These are phyloP conservation scores for Drosophila multiciliata DNA, from an alignment of 2,888 invertebrate genomes.

Conservation along the genomic window DNA sequence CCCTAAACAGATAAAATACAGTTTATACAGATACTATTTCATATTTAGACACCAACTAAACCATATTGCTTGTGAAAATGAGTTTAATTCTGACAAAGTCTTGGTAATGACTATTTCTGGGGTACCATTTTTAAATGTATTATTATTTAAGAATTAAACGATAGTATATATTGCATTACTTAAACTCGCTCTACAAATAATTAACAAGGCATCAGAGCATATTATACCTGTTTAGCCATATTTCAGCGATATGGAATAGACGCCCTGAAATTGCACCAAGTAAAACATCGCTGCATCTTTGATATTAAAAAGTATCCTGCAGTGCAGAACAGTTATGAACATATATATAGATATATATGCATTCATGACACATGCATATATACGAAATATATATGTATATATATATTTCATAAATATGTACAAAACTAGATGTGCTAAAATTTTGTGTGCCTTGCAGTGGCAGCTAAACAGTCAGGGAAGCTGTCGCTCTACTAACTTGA, in stretches of 20 bases:
- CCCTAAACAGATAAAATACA: too few species aligned
- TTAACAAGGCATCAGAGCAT: neutral
- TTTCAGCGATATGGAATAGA: neutral
- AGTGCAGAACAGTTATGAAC: conserved; percentile 43
- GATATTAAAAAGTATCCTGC: conserved; percentile 71
- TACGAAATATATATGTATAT: conserved; percentile 4
- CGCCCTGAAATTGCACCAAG: conserved; percentile 53
- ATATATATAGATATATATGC: conserved; percentile 9
- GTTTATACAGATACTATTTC: too few species aligned
- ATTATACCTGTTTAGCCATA: neutral
- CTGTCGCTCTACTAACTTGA: conserved; percentile 70
- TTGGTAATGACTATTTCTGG: too few species aligned
- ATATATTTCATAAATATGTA: conserved; percentile 27
- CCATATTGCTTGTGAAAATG: too few species aligned
- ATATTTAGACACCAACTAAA: too few species aligned
- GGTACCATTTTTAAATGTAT: neutral
- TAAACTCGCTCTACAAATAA: neutral
- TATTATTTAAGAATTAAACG: neutral
- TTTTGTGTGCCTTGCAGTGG: conserved; percentile 68
- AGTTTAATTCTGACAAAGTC: too few species aligned
- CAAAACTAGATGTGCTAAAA: conserved; percentile 56
- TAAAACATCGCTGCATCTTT: conserved; percentile 31
- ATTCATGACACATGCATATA: neutral
- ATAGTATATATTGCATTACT: neutral
- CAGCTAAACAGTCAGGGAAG: conserved; percentile 63